These are phyloP conservation scores for Poeciliopsis presidionis DNA, from an alignment of 2,797 vertebrate species.

Conservation along the genomic window DNA sequence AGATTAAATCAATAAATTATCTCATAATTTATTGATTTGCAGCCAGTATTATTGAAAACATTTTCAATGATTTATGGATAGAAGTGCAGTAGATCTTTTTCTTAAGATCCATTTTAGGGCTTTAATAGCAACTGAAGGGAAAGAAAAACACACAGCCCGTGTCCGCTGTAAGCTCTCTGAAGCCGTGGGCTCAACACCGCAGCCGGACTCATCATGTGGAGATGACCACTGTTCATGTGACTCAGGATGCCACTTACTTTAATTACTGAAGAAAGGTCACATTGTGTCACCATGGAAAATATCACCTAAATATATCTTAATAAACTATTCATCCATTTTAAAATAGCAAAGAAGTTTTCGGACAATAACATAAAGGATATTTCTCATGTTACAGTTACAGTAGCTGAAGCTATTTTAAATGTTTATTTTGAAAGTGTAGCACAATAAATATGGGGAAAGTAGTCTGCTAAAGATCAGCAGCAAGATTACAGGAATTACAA, in stretches of 20 bases:
- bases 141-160: slow-evolving; percentile 54
- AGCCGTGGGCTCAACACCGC: slow-evolving; percentile 68
- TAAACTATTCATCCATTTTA: slow-evolving; percentile 1
- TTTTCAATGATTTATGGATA: slow-evolving; percentile 14
- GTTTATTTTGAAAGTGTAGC: slow-evolving; percentile 9
- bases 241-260: slow-evolving; percentile 71
- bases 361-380: neutral
- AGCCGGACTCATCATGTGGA: slow-evolving; percentile 46
- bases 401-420: neutral
- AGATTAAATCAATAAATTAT: no score
- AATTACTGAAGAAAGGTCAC: slow-evolving; percentile 82
- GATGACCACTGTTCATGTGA: slow-evolving; percentile 70
- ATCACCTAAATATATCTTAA: slow-evolving; percentile 79
- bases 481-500: slow-evolving; percentile 73
- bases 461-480: slow-evolving; percentile 59
- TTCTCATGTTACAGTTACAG: neutral
- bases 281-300: slow-evolving; percentile 71
- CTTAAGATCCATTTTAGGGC: slow-evolving; percentile 17
- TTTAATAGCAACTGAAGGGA: slow-evolving; percentile 50
- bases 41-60: slow-evolving; percentile 48
- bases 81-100: slow-evolving; percentile 13
- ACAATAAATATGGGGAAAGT: slow-evolving; percentile 17
- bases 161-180: slow-evolving; percentile 62
- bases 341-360: slow-evolving; percentile 4
- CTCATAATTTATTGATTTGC: slow-evolving; percentile 33